Conservation (phyloP, 2,113 vertebrate genomes). For the Dicrurus megarhynchus region DNA sequence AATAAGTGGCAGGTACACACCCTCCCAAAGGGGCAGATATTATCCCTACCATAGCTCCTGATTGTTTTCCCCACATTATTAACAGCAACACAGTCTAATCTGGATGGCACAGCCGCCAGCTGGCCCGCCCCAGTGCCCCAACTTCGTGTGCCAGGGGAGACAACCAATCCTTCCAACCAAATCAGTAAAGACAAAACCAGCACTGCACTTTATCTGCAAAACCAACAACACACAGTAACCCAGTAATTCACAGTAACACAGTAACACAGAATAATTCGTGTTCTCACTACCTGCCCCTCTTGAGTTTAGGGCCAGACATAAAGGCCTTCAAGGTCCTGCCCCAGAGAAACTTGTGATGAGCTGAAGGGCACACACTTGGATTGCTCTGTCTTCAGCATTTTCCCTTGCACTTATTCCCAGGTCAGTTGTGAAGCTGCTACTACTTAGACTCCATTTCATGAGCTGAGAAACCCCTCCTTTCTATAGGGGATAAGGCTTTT, state of each 20-base stretch:
- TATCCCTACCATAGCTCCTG: not conserved
- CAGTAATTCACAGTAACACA: too few species aligned
- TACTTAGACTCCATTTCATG: not conserved
- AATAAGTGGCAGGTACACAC: not conserved
- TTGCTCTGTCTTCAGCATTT: not conserved
- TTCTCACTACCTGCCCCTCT: not conserved
- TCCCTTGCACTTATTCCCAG: not conserved
- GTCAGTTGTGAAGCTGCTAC: not conserved
- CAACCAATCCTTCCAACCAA: not conserved
- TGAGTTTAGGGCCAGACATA: not conserved
- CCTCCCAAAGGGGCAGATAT: not conserved
- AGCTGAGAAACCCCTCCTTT: not conserved
- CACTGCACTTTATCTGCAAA: not conserved
- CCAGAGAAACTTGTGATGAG: not conserved
- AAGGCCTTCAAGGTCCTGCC: not conserved
- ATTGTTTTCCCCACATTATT: not conserved
- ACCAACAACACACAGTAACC: not conserved
- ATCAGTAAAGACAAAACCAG: not conserved
- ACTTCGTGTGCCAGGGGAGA: not conserved
- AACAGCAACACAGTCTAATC: not conserved
- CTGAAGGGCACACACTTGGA: not conserved
- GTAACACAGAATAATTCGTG: not conserved
- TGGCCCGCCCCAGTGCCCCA: not conserved
- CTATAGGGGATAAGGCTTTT: not conserved
- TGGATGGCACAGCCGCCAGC: not conserved